Evolutionary conservation across 2,113 vertebrate genomes (phyloP), one percentile per base, ranked within the genome.

Genomic region (Elephantulus edwardii): DNA sequence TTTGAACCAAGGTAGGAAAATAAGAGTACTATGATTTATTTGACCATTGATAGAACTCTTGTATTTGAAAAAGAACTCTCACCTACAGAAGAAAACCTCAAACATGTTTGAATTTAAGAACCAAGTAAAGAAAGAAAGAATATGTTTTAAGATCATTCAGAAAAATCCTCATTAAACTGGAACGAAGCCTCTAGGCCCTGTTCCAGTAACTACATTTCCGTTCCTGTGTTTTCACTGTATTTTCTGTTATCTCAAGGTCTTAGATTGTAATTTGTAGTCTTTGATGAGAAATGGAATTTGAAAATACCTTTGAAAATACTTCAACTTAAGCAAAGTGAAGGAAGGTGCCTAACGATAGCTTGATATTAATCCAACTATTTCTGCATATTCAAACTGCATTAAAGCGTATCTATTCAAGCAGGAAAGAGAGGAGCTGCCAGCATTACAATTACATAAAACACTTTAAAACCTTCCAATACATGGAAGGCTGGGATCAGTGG

Each of bases 391-490:
- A 90, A 33, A 91, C 30, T 83, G 48, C 62, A 50, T 44, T 54
- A 66, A 62, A 82, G 52, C 46, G 8, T n/a, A 89, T 70, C 62
- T 94, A 91, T 58, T 78, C 74, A 95, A 93, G 78, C 89, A 91
- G 81, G 28, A 81, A 94, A 89, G 83, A 56, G 46, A 83, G 56
- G 72, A 44, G 75, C 1, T 64, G 40, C 74, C 81, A 75, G 72
- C 89, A 33, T 24, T 85, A 62, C 56, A 68, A 72, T 0, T 44
- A 50, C 84, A 84, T 77, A 89, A 52, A 80, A 94, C 26, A 86
- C 44, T n/a, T 46, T 77, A 22, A 66, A 80, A 78, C 60, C 46
- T 90, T 72, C 79, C 30, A 74, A 46, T 56, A 58, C 20, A 22
- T 0, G 3, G 14, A 42, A 72, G 40, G 46, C 68, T 16, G 24